Percentiles rank a stretch among this genome's conserved stretches.
phyloP scores from a whole-genome alignment of 2,888 invertebrate genomes.

The Sarcophaga carnaria region DNA sequence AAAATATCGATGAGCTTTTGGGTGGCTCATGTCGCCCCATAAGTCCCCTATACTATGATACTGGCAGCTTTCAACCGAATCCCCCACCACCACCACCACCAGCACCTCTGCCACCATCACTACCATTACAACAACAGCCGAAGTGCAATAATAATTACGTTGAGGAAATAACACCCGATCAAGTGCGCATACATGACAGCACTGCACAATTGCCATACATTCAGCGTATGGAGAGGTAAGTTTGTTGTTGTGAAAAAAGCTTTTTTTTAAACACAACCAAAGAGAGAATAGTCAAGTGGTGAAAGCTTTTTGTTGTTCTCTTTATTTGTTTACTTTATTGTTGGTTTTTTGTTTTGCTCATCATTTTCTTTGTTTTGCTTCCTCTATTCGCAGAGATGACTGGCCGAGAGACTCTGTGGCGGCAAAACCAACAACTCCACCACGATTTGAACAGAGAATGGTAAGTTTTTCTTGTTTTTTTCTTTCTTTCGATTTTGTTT shows the following conservation, averaged over 20 bases:
- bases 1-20: conserved; percentile 94
- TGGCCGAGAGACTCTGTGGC: conserved; percentile 67
- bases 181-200: conserved; percentile 91
- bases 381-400: conserved; percentile 72
- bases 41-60: conserved; percentile 84
- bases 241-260: conserved; percentile 40
- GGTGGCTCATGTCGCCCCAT: conserved; percentile 85
- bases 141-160: conserved; percentile 73
- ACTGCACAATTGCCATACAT: conserved; percentile 88
- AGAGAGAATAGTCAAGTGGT: conserved; percentile 4
- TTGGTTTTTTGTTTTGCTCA: conserved; percentile 69
- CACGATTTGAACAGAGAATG: conserved; percentile 67
- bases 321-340: conserved; percentile 48
- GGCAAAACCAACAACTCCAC: conserved; percentile 53
- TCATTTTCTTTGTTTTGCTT: conserved; percentile 66
- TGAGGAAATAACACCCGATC: conserved; percentile 89
- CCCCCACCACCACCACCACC: conserved; percentile 47
- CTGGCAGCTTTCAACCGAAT: conserved; percentile 66
- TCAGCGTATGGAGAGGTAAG: conserved; percentile 85
- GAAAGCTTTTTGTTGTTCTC: conserved; percentile 27
- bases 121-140: conserved; percentile 6
- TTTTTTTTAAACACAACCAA: not conserved
- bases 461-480: conserved; percentile 64
- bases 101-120: conserved; percentile 47
- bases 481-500: not conserved